A percentile compares a stretch with the other conserved stretches of the same genome.
Conservation (phyloP, 2,113 vertebrate species). For the Mobula hypostoma region DNA sequence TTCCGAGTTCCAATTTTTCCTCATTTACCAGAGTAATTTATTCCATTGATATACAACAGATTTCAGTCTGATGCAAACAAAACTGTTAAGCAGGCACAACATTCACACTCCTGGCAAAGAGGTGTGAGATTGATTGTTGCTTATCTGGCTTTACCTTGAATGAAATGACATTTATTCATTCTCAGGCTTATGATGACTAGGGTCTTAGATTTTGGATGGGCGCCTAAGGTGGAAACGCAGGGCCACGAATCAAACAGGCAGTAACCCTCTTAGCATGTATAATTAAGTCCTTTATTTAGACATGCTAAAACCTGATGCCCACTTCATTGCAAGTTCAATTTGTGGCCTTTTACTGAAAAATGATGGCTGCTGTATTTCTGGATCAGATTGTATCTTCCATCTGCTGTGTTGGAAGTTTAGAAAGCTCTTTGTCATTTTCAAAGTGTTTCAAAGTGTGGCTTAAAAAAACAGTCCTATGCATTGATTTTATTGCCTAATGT, state of each 20-base stretch:
- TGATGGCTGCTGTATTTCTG: too few species aligned
- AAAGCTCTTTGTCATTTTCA: too few species aligned
- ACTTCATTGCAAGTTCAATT: neutral
- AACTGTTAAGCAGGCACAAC: conserved; percentile 25
- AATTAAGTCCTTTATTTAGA: too few species aligned
- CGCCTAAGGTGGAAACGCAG: neutral
- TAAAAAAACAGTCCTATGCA: neutral
- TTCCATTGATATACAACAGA: conserved; percentile 36
- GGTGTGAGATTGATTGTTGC: conserved; percentile 19
- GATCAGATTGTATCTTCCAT: neutral
- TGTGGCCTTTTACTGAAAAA: too few species aligned
- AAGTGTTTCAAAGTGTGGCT: too few species aligned
- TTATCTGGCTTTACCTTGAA: conserved; percentile 32
- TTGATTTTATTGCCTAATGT: neutral
- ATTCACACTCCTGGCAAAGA: conserved; percentile 33
- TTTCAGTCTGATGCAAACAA: conserved; percentile 36
- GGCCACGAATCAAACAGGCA: neutral
- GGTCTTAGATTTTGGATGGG: neutral
- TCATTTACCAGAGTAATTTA: conserved; percentile 36
- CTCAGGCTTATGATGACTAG: neutral
- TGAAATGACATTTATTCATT: neutral
- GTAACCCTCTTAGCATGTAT: neutral
- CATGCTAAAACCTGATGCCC: neutral
- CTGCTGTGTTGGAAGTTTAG: neutral
- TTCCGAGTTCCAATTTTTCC: conserved; percentile 36